Conservation (phyloP, 2,888 invertebrate genomes). For the Rosalia funebris region DNA sequence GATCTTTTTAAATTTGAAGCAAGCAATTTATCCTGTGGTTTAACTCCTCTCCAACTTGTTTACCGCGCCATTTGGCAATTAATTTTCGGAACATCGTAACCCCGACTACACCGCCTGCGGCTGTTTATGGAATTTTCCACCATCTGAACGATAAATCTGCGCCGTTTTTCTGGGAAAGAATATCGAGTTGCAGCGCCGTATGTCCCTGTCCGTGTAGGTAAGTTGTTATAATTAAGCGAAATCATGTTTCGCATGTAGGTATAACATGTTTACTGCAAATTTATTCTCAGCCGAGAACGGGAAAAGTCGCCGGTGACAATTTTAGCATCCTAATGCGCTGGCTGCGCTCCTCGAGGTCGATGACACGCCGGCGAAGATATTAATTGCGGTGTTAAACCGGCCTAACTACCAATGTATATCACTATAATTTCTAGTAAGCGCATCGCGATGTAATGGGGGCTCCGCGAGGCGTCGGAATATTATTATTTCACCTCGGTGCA, state of each 20-base stretch:
- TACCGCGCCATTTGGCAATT: no score
- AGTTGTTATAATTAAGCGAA: conserved; percentile 61
- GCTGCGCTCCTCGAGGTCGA: conserved; percentile 47
- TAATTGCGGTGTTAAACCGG: conserved; percentile 50
- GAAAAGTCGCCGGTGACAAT: conserved; percentile 51
- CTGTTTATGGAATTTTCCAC: not conserved
- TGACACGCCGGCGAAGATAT: conserved; percentile 48
- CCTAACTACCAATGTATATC: conserved; percentile 49
- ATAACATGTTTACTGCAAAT: conserved; percentile 62
- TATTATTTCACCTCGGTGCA: conserved; percentile 1
- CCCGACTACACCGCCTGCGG: no score
- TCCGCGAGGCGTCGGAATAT: conserved; percentile 4
- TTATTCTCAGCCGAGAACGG: conserved; percentile 54
- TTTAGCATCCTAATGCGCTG: conserved; percentile 54
- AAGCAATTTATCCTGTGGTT: no score
- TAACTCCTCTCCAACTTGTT: no score
- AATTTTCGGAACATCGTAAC: no score
- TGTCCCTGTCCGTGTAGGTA: conserved; percentile 47
- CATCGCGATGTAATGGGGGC: conserved; percentile 5
- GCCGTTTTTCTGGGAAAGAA: conserved; percentile 3
- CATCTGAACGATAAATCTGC: not conserved
- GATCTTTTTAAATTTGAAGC: no score
- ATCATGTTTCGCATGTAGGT: conserved; percentile 60
- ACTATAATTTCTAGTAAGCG: conserved; percentile 40
- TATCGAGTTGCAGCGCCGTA: not conserved